Conservation (phyloP, 2,113 vertebrate genomes). For the Calonectris borealis region DNA sequence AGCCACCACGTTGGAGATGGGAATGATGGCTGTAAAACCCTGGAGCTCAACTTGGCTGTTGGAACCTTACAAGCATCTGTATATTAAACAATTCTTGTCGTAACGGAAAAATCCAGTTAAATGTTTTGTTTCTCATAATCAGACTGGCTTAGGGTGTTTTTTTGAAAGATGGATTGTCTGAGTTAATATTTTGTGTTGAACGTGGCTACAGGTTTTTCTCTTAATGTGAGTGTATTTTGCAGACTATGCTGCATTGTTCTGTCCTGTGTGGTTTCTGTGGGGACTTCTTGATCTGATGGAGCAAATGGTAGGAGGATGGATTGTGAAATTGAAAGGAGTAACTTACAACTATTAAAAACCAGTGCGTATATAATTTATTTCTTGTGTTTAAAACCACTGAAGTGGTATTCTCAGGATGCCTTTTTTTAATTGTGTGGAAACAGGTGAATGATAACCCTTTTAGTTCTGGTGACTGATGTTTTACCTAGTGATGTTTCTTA, state of each 20-base stretch:
- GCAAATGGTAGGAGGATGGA: background rate
- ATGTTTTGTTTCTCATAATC: background rate
- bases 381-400: background rate
- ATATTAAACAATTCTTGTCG: background rate
- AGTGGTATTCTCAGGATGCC: background rate
- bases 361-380: background rate
- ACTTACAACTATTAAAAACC: background rate
- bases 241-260: background rate
- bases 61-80: background rate
- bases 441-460: background rate
- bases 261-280: background rate
- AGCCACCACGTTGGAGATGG: background rate
- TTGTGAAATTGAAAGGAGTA: background rate
- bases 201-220: background rate
- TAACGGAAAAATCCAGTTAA: background rate
- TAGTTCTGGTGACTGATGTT: background rate
- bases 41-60: background rate
- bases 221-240: background rate
- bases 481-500: background rate
- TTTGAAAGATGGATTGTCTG: background rate
- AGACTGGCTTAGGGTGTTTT: fast-evolving
- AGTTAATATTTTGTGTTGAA: background rate
- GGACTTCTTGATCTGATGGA: background rate
- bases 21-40: background rate
- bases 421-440: background rate